Evolutionary conservation across 2,797 vertebrate species (phyloP).

Genomic region (Gephyroberyx darwinii): DNA sequence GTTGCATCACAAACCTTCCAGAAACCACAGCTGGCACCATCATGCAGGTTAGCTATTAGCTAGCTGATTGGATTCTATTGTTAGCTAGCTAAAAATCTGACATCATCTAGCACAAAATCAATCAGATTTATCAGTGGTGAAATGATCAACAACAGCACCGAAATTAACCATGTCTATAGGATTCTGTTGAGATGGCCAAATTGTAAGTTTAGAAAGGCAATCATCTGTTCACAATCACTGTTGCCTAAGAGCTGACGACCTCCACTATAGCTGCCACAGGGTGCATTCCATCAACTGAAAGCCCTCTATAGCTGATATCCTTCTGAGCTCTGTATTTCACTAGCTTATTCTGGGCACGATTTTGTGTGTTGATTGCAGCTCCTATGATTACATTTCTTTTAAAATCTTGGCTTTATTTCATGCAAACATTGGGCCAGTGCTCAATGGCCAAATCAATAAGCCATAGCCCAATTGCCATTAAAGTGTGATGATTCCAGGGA

Average conservation of each 20-base stretch:
- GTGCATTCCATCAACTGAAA: not conserved
- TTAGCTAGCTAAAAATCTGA: too few species aligned
- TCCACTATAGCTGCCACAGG: too few species aligned
- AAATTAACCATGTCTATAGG: too few species aligned
- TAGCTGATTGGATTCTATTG: too few species aligned
- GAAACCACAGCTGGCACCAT: not conserved
- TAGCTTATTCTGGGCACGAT: not conserved
- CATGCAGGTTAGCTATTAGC: not conserved
- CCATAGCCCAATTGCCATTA: not conserved
- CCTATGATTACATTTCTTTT: not conserved
- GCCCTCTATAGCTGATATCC: not conserved
- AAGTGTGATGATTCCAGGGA: not conserved
- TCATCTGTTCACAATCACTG: too few species aligned
- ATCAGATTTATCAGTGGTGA: too few species aligned
- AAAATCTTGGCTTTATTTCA: not conserved
- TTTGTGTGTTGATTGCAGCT: not conserved
- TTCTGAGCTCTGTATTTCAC: not conserved
- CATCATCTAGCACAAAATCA: too few species aligned
- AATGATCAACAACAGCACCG: too few species aligned
- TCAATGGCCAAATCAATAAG: not conserved
- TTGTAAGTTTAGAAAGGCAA: too few species aligned
- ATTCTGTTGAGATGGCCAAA: too few species aligned
- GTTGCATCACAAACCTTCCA: slow-evolving; percentile 6
- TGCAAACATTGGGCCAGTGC: not conserved
- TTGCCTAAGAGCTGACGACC: too few species aligned